Evolutionary conservation across 2,888 invertebrate genomes (phyloP), one percentile per base, ranked within the genome.

Genomic region (Branchinecta sandiegonensis): DNA sequence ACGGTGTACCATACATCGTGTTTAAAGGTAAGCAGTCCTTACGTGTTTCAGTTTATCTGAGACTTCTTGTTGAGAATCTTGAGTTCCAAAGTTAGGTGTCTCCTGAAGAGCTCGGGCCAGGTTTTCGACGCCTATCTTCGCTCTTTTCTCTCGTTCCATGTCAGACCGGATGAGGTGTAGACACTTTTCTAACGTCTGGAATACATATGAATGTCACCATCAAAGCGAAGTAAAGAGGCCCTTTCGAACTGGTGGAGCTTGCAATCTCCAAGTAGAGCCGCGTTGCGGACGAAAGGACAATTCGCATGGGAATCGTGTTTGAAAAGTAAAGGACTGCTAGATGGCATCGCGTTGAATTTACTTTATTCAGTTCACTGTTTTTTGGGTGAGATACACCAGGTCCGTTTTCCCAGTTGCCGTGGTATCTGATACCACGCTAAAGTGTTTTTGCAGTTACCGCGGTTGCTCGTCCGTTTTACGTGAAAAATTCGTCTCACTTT

Each of bases 31-130:
- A 11, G 11, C n/a, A 10, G 37, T 46, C 79, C 85, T 81, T 80
- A 93, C 93, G 77, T 94, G 92, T 76, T 90, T 89, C n/a, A 94
- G 79, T 80, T 93, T 93, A 75, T 94, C 93, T 46, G 87, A 86
- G 37, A 94, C 89, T 74, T 90, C 94, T 75, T 93, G 92, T 74
- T 93, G 90, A 65, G 93, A 90, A 76, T 92, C 91, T 73, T 89
- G 88, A 67, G 85, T 86, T 67, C 90, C 93, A 77, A 90, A 90
- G 67, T 86, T 89, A 0, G 91, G 90, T 9, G 89, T 88, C 75
- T 89, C 86, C 74, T 87, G 87, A 72, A 94, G 86, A 8, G 94
- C 91, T 77, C 89, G 86, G 8, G 93, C 89, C 48, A 95, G 79
- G 72, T 92, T 92, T 77, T 94, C 92, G 70, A 91, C 79, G 0